A percentile compares a stretch with the other conserved stretches of the same genome.
These are phyloP conservation scores for Penaeus japonicus DNA, from an alignment of 1,140 invertebrate genomes.

Conservation along the genomic window DNA sequence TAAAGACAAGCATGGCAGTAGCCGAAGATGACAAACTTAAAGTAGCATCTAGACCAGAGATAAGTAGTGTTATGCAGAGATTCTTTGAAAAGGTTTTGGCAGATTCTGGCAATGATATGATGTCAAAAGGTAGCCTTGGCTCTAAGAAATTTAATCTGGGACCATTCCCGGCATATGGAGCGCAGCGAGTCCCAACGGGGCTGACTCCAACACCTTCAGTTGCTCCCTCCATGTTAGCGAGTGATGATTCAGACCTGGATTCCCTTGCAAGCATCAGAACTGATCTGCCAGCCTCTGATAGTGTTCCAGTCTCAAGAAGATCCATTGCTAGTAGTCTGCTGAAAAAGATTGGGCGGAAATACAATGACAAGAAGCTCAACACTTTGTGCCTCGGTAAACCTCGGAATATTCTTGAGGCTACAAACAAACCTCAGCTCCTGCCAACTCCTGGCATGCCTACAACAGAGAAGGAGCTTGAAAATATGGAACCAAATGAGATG, in stretches of 20 bases:
- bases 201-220: constrained; percentile 58
- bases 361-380: constrained; percentile 55
- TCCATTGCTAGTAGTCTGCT: constrained; percentile 54
- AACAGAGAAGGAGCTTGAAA: constrained; percentile 42
- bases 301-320: constrained; percentile 50
- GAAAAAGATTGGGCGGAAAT: constrained; percentile 52
- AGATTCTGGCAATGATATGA: constrained; percentile 66
- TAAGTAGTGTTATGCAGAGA: constrained; percentile 58
- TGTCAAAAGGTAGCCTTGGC: constrained; percentile 24
- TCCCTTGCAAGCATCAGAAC: constrained; percentile 54
- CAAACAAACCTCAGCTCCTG: constrained; percentile 54
- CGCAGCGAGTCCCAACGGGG: constrained; percentile 51
- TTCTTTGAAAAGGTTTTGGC: constrained; percentile 68
- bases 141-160: constrained; percentile 46
- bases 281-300: constrained; percentile 55
- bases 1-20: constrained; percentile 45
- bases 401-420: constrained; percentile 38
- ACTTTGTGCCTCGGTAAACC: constrained; percentile 48
- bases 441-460: constrained; percentile 58
- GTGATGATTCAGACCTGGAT: constrained; percentile 56
- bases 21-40: constrained; percentile 65
- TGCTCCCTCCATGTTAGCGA: constrained; percentile 58
- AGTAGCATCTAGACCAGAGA: constrained; percentile 70
- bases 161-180: constrained; percentile 50
- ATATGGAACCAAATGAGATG: constrained; percentile 41